phyloP scores from a whole-genome alignment of 2,797 vertebrate species.

The Silurus aristotelis region DNA sequence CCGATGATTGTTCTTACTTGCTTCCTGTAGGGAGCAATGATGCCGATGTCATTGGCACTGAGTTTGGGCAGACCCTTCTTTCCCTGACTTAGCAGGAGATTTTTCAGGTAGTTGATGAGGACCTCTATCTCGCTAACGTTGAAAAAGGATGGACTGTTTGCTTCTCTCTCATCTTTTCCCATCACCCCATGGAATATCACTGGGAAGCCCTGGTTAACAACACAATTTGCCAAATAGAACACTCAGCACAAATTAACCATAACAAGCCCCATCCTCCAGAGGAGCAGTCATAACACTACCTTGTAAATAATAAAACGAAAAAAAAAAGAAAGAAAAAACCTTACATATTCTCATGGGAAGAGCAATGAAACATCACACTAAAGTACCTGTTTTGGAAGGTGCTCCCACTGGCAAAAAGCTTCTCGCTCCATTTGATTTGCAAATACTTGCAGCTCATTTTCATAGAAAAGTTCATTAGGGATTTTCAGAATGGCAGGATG shows the following conservation, averaged over 20 bases:
- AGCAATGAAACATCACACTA: background rate
- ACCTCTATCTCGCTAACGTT: constrained; percentile 84
- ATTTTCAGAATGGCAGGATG: constrained; percentile 85
- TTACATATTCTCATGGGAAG: background rate
- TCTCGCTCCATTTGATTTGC: constrained; percentile 70
- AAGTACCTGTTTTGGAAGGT: constrained; percentile 79
- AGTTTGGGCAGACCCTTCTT: constrained; percentile 78
- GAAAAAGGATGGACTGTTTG: constrained; percentile 91
- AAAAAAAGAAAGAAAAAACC: background rate
- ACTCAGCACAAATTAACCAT: background rate
- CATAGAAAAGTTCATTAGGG: constrained; percentile 88
- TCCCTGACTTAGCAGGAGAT: constrained; percentile 76
- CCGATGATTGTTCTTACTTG: constrained; percentile 74
- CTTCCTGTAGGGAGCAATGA: constrained; percentile 93
- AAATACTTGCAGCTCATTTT: constrained; percentile 80
- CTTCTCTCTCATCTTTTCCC: constrained; percentile 87
- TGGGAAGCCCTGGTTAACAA: constrained; percentile 81
- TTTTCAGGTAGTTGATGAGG: constrained; percentile 80
- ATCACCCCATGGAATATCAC: constrained; percentile 91
- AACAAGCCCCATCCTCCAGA: background rate
- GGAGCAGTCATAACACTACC: constrained; percentile 3
- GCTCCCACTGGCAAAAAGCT: constrained; percentile 82
- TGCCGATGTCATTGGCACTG: constrained; percentile 79
- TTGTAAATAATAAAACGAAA: background rate
- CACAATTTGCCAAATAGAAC: background rate